Base-by-base conservation (phyloP, 2,797 vertebrate species). In the Sorex maritimensis region DNA sequence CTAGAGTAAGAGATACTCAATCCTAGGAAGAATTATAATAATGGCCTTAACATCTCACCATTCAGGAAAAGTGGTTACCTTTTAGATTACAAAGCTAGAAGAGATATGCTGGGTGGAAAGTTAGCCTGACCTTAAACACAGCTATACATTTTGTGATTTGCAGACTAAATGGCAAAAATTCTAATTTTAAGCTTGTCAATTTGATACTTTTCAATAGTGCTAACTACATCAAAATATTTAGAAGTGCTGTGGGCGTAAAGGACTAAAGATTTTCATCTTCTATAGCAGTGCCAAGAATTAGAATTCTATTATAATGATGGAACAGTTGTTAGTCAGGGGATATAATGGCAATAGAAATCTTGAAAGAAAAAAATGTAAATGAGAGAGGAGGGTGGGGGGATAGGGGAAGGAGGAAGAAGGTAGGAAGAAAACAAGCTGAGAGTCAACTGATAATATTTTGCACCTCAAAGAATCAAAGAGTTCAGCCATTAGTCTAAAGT, bases 201-300 rank as follows among this genome's bases (percentile, higher is more conserved):
- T 58, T 93, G 86, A 94, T 75, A 78, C 67, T 93, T 88, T 71
- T 81, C 74, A 83, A 81, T 49, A 92, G 86, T 74, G 28, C 61
- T 68, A 55, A 93, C 86, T 68, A 91, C 46, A 93, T 94, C 38
- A 91, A 86, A 90, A 77, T 91, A 91, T 88, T 86, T 78, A 44
- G 83, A 78, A 92, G 46, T 86, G 24, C 21, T 13, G 72, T 88
- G 80, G 77, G 78, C 0, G 0, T 81, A 63, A 80, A 81, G 85
- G 34, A 86, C 68, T 69, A 15, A 81, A 81, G 90, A 83, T 65
- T 83, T 87, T 34, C 30, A 72, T 74, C 65, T 92, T 85, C 2
- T 19, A 24, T 24, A 80, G 67, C 34, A 83, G 28, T 79, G 81
- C 68, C 68, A 86, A 86, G 63, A 41, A 86, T 26, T 41, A 26